Evolutionary conservation across 2,888 invertebrate genomes (phyloP), one percentile per base, ranked within the genome.

Genomic region (Drosophila tanythrix): DNA sequence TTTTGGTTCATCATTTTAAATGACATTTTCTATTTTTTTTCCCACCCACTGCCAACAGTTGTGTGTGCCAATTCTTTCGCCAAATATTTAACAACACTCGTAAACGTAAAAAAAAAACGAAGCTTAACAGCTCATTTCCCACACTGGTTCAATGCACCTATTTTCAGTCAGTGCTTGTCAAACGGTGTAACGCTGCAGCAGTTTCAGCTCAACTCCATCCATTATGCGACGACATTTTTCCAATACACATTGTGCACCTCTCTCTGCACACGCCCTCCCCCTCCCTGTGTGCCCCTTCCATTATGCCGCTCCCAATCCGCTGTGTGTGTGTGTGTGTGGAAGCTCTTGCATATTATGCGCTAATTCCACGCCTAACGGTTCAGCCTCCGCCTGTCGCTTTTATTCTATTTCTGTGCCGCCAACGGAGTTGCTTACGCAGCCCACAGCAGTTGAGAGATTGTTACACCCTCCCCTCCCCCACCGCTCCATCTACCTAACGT

Each of bases 371-470:
- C 81, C 72, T 86, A 88, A 88, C 87, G 82, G 84, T 74, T 64
- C 87, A 88, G 88, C 82, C 82, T 87, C 88, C 86, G 82, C 80
- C 80, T 75, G 87, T 88, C 82, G 89, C 82, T 81, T 82, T 78
- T 79, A 82, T 86, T 88, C 89, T 86, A 86, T 86, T 86, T 86
- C 77, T 88, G 88, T 88, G 74, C 70, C 88, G 86, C 88, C 88
- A 85, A 84, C 88, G 79, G 80, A 46, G 53, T 59, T 51, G 18
- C 40, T 35, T 35, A 35, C 35, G 35, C 38, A 56, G 55, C 38
- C 55, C 55, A 55, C 55, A 38, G 27, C 27, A 38, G 27, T 56
- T 56, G 27, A 38, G 38, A 56, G 56, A n/a, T 27, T 27, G 38
- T 38, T 13, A 25, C 18, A 29, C 33, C 52, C 11, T 4, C 11